A percentile compares a stretch with the other conserved stretches of the same genome.
These are phyloP conservation scores for Cosmia trapezina DNA, from an alignment of 2,888 invertebrate species.

Conservation along the genomic window DNA sequence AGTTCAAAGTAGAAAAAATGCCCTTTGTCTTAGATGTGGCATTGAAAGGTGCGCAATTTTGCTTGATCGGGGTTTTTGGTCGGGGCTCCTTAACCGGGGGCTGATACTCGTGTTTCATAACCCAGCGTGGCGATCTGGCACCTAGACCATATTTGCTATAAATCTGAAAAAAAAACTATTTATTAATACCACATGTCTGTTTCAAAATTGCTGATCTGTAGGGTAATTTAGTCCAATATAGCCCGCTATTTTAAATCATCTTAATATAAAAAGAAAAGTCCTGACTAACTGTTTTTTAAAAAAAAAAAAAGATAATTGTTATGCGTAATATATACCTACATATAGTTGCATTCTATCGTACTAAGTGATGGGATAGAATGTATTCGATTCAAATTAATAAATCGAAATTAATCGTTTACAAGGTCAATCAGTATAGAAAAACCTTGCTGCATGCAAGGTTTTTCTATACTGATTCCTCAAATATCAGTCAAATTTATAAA, in stretches of 20 bases:
- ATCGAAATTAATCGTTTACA: no score
- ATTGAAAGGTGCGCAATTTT: constrained; percentile 86
- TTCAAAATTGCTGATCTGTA: neutral
- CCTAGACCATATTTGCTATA: constrained; percentile 82
- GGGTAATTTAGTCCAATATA: neutral
- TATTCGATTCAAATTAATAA: no score
- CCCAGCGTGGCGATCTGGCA: constrained; percentile 80
- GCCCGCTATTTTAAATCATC: neutral
- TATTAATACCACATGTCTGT: neutral
- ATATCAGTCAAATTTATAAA: no score
- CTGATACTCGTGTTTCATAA: constrained; percentile 82
- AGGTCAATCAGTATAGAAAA: no score
- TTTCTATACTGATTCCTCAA: no score
- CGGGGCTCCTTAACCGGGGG: constrained; percentile 79
- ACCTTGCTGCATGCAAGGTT: no score
- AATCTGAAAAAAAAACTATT: constrained; percentile 68
- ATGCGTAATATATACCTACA: no score
- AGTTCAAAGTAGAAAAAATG: constrained; percentile 73
- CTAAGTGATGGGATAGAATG: no score
- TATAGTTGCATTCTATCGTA: no score
- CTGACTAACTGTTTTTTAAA: no score
- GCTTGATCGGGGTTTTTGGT: constrained; percentile 64
- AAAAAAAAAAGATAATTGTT: no score
- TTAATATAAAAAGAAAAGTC: no score
- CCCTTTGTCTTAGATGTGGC: constrained; percentile 81